A percentile compares a stretch with the other conserved stretches of the same genome.
phyloP scores from a whole-genome alignment of 2,888 invertebrate species.

The Pristionchus exspectatus region DNA sequence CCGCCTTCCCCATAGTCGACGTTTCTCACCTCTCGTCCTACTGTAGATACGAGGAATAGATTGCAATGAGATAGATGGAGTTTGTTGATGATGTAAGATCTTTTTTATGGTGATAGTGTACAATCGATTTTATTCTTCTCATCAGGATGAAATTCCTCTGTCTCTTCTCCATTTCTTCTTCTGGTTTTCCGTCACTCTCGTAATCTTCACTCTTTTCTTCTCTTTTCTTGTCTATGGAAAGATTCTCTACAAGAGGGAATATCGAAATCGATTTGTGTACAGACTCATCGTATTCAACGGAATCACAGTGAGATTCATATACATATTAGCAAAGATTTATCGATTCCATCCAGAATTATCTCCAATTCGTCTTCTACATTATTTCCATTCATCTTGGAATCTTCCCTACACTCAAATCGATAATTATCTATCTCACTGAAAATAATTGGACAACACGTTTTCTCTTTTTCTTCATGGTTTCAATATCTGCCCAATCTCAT shows the following conservation, averaged over 20 bases:
- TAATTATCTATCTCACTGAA: not conserved
- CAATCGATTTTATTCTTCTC: not conserved
- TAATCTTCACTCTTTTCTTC: not conserved
- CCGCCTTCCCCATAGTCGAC: not conserved
- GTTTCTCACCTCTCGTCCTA: too few species aligned
- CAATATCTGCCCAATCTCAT: not conserved
- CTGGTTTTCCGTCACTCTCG: not conserved
- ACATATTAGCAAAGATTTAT: not conserved
- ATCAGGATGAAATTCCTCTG: not conserved
- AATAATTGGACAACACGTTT: not conserved
- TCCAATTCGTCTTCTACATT: not conserved
- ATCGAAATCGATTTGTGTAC: not conserved
- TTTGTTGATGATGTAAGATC: not conserved
- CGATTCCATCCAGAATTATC: not conserved
- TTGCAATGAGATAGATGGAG: not conserved
- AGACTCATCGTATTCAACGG: not conserved
- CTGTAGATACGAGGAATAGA: too few species aligned
- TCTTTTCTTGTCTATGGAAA: not conserved
- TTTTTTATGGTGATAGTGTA: not conserved
- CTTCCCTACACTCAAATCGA: not conserved
- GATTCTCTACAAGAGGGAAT: not conserved
- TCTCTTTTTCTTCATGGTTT: not conserved
- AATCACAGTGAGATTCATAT: not conserved
- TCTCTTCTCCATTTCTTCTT: not conserved
- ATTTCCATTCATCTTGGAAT: constrained; percentile 11